Base-by-base conservation (phyloP, 1,140 invertebrate species). In the Drosophila murphyi region DNA sequence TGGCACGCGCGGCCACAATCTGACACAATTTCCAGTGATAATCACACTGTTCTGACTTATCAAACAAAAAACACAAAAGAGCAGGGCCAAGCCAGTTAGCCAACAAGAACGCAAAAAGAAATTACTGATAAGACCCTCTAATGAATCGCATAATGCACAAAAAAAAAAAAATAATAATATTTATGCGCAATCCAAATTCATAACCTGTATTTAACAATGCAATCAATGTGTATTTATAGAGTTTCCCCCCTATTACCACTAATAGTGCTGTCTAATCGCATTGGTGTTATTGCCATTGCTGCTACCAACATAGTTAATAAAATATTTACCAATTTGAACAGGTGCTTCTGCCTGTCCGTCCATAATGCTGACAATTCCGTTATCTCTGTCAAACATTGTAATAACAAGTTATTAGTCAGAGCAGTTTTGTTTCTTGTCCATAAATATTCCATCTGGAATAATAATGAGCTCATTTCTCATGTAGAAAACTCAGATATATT, bases 11-110 rank as follows among this genome's bases (percentile, higher is more conserved):
- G 65, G 55, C 35, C 51, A 61, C 65, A 45, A 51, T 69, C 56
- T 69, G 56, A 43, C 65, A 50, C 39, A 20, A 32, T 62, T 48
- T 50, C n/a, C 48, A 62, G 20, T 62, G 67, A 62, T 70, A 70
- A 70, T 70, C 59, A 29, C 32, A 39, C 37, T 45, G 34, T 41
- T 61, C 5, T 7, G 35, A 41, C 50, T 70, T 70, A 70, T 70
- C 67, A 69, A 37, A 34, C 7, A 48, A 60, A 34, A 34, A 47
- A 29, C 12, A 35, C 34, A 47, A 8, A 34, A 39, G 39, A 10
- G 39, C 3, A 41, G 8, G 39, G 39, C 39, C 39, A 41, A 20
- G 39, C 37, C 2, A 41, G 39, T n/a, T 43, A 43, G 10, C 39
- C 39, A 43, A 43, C 10, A 43, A n/a, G n/a, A 43, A 3, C 10